These are phyloP conservation scores for Lagocephalus sceleratus DNA, from an alignment of 2,797 vertebrate genomes.

Conservation along the genomic window DNA sequence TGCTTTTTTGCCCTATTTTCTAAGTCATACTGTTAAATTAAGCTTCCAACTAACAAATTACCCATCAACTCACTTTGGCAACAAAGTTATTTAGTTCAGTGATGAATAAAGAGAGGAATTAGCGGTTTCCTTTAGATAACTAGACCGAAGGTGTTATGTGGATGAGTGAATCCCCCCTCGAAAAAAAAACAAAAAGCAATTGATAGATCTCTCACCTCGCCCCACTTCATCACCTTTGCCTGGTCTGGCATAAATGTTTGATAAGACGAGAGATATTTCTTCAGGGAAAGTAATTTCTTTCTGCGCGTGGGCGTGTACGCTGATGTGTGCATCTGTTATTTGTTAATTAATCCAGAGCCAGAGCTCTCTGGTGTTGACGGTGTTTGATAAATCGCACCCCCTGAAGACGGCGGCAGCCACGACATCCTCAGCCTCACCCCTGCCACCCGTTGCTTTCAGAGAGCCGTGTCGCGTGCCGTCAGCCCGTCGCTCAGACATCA, in stretches of 20 bases:
- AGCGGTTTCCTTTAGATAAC: conserved; percentile 8
- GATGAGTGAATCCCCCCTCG: conserved; percentile 4
- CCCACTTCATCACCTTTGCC: conserved; percentile 34
- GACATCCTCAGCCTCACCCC: conserved; percentile 13
- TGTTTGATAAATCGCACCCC: conserved; percentile 13
- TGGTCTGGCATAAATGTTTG: conserved; percentile 53
- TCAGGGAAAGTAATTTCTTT: conserved; percentile 32
- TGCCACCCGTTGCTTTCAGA: conserved; percentile 4
- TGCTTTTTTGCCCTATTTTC: too few relatives aligned
- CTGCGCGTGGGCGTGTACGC: conserved; percentile 10
- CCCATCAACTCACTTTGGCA: neutral
- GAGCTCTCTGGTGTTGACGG: conserved; percentile 19
- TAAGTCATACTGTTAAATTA: neutral
- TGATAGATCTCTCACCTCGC: conserved; percentile 28
- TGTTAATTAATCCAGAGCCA: conserved; percentile 31
- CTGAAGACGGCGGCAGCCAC: conserved; percentile 3
- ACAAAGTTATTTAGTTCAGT: neutral
- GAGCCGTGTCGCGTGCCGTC: conserved; percentile 2
- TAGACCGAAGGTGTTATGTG: conserved; percentile 17
- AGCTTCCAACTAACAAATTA: neutral
- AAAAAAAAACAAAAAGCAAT: conserved; percentile 3
- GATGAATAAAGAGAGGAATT: neutral
- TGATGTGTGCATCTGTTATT: conserved; percentile 27
- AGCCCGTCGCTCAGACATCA: conserved; percentile 11
- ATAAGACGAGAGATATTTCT: conserved; percentile 56